Percentiles rank a stretch among this genome's conserved stretches.
Conservation (phyloP, 2,113 vertebrate species). For the Brachyhypopomus gauderio region DNA sequence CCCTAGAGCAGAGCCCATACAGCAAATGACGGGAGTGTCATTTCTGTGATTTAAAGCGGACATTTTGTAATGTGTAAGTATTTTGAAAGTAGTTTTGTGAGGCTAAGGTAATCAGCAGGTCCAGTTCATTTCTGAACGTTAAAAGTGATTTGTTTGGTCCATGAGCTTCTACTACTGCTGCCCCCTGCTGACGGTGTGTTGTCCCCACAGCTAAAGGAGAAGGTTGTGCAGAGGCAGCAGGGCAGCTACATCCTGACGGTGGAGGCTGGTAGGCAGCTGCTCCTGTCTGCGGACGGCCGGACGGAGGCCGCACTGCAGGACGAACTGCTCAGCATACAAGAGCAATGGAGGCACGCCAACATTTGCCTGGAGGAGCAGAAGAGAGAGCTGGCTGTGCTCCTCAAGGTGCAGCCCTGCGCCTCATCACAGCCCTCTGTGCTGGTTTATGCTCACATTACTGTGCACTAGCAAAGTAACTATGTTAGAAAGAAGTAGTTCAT, state of each 20-base stretch:
- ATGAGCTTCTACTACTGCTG: not conserved
- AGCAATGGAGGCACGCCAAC: slow-evolving; percentile 84
- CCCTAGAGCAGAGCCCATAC: too few species aligned
- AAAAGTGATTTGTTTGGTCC: not conserved
- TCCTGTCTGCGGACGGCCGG: slow-evolving; percentile 84
- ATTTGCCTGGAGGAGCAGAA: slow-evolving; percentile 82
- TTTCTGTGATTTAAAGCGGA: not conserved
- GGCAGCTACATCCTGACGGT: slow-evolving; percentile 96
- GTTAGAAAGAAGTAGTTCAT: too few species aligned
- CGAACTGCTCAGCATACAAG: slow-evolving; percentile 89
- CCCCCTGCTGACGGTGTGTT: slow-evolving; percentile 22
- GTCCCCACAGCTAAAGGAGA: slow-evolving; percentile 87
- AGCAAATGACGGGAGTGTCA: not conserved
- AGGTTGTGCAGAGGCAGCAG: slow-evolving; percentile 89
- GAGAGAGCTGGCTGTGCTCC: slow-evolving; percentile 79
- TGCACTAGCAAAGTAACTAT: not conserved
- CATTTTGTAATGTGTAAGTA: too few species aligned
- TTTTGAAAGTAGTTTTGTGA: not conserved
- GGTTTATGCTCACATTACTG: slow-evolving; percentile 1
- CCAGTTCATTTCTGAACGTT: not conserved
- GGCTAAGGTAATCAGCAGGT: not conserved
- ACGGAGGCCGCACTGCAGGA: slow-evolving; percentile 82
- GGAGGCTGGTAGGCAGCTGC: slow-evolving; percentile 90
- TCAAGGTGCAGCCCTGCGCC: slow-evolving; percentile 73
- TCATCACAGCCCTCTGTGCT: not conserved